Evolutionary conservation across 2,888 invertebrate species (phyloP), one percentile per base, ranked within the genome.

Genomic region (Lycophotia porphyrea): DNA sequence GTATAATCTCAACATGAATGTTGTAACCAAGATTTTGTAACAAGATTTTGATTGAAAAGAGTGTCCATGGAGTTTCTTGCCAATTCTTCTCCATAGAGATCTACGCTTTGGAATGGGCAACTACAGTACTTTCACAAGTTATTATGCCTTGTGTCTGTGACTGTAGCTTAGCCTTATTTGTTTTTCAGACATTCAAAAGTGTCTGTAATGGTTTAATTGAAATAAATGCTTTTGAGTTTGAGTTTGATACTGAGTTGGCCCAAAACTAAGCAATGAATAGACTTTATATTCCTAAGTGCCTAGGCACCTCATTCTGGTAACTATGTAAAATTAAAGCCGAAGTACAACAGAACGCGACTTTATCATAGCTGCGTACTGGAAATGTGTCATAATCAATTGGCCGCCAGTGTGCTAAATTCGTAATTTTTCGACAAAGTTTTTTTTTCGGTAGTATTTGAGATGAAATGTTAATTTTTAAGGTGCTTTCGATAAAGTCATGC

Each of bases 321-420:
- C 11, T n/a, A 49, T n/a, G 49, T 3, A 11, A n/a, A 49, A 49
- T 24, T 49, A 24, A 49, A 49, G 11, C 11, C 11, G 1, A 49
- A n/a, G 11, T n/a, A 34, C 15, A 58, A 64, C 39, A 42, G 27
- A 36, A 21, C 8, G 24, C n/a, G 36, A 61, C 4, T 73, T 52
- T 66, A 66, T 55, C 63, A 49, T 44, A 67, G 34, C 49, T 58
- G 34, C 18, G 47, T 69, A 66, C 66, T 60, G 44, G 44, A 80
- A 52, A 68, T 61, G 27, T 70, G 71, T 83, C 83, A 74, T 78
- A 74, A 83, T 68, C 69, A 79, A 83, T 83, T 71, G 74, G 66
- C 71, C 71, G 34, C 49, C 79, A 71, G 68, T 74, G 68, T 71
- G 58, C 34, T 24, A 42, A 52, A 42, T 47, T 52, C 9, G 36